Conservation (phyloP, 2,888 invertebrate genomes). For the Pseudococcus longispinus region DNA sequence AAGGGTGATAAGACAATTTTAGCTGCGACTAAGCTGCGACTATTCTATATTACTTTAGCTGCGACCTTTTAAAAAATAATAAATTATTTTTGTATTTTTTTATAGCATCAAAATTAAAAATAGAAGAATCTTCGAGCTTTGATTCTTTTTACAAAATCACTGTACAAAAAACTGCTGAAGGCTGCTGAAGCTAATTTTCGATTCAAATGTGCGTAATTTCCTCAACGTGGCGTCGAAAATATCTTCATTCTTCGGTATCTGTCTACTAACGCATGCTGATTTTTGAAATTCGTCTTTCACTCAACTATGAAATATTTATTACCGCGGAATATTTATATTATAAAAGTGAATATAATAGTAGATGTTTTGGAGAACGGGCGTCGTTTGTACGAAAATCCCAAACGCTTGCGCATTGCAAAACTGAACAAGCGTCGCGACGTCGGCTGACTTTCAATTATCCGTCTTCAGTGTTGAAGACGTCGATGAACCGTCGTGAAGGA, state of each 20-base stretch:
- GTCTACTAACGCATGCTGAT: not conserved
- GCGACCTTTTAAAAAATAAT: no score
- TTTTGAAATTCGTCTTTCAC: not conserved
- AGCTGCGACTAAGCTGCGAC: no score
- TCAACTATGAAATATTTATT: not conserved
- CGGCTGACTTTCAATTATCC: constrained; percentile 53
- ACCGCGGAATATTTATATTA: not conserved
- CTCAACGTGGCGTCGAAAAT: no score
- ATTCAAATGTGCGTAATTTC: not conserved
- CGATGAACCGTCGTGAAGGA: constrained; percentile 51
- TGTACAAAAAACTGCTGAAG: no score
- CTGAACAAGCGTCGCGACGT: constrained; percentile 42
- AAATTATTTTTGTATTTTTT: no score
- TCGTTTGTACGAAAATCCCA: not conserved
- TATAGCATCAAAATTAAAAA: no score
- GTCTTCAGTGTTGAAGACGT: constrained; percentile 52
- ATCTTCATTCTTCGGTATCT: not conserved
- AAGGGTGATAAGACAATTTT: no score
- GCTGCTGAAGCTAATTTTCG: no score
- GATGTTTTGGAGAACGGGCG: not conserved
- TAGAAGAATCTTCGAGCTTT: no score
- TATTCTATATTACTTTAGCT: no score
- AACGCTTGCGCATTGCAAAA: constrained; percentile 17
- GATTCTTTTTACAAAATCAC: no score
- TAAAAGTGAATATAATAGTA: not conserved